phyloP scores from a whole-genome alignment of 2,797 vertebrate genomes.

The Catostomus latipinnis region DNA sequence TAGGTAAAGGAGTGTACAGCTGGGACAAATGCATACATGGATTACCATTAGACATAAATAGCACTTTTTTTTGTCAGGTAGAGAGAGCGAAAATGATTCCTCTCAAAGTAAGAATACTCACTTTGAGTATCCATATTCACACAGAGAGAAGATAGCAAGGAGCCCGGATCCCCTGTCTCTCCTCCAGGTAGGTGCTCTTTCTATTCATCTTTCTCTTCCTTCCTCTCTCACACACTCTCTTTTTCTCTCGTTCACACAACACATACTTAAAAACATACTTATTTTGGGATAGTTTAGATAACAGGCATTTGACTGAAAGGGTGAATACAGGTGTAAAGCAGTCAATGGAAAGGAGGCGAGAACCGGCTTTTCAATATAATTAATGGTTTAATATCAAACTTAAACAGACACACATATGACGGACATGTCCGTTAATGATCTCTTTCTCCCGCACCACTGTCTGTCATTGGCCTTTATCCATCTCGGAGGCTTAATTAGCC shows the following conservation, averaged over 20 bases:
- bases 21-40: not conserved
- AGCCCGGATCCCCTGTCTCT: slow-evolving; percentile 73
- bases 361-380: no score
- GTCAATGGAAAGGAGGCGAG: no score
- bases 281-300: no score
- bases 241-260: no score
- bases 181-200: slow-evolving; percentile 68
- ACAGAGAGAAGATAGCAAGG: slow-evolving; percentile 83
- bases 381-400: no score
- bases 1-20: not conserved
- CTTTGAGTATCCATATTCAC: slow-evolving; percentile 69
- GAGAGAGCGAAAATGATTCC: not conserved
- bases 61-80: slow-evolving; percentile 48
- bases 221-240: not conserved
- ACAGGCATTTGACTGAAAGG: not conserved
- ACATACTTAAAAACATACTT: not conserved
- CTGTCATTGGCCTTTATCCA: no score
- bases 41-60: slow-evolving; percentile 34
- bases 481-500: no score
- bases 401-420: no score
- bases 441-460: no score
- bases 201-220: not conserved
- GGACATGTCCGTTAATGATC: no score
- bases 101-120: slow-evolving; percentile 10
- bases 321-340: no score